Percentiles rank a stretch among this genome's conserved stretches.
Evolutionary conservation across 2,113 vertebrate species (phyloP).

Genomic region (Poicephalus meyeri): DNA sequence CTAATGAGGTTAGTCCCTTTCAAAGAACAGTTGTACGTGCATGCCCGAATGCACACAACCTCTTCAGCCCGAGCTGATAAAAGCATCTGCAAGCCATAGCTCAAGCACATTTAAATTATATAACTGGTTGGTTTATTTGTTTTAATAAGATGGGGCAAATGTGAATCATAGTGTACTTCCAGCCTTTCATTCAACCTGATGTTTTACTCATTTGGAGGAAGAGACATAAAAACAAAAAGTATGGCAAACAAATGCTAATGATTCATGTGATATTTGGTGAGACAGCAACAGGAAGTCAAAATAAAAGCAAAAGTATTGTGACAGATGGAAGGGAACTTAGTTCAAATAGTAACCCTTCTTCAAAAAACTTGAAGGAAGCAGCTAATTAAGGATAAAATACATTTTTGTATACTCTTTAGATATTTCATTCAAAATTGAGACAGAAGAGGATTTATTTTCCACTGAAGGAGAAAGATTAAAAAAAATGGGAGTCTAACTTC

Average conservation of each 20-base stretch:
- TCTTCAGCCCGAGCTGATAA: conserved; percentile 76
- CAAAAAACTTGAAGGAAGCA: conserved; percentile 70
- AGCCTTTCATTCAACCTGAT: conserved; percentile 74
- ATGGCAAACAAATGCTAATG: conserved; percentile 74
- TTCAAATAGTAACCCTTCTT: conserved; percentile 70
- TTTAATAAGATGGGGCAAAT: conserved; percentile 66
- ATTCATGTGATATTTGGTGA: conserved; percentile 78
- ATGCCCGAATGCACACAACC: conserved; percentile 72
- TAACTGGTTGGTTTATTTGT: conserved; percentile 74
- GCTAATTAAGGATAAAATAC: conserved; percentile 73
- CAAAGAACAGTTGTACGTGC: conserved; percentile 72
- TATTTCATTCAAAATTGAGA: conserved; percentile 58
- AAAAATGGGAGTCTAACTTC: background rate
- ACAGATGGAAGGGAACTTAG: conserved; percentile 77
- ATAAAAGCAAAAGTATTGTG: conserved; percentile 77
- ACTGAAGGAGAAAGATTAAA: background rate
- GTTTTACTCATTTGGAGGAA: conserved; percentile 83
- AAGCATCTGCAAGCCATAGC: conserved; percentile 75
- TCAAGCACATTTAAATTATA: conserved; percentile 51
- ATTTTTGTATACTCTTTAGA: conserved; percentile 59
- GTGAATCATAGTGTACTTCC: conserved; percentile 75
- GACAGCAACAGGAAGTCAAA: conserved; percentile 76
- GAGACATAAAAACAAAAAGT: conserved; percentile 72
- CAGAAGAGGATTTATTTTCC: conserved; percentile 38
- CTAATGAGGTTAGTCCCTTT: conserved; percentile 82